A percentile compares a stretch with the other conserved stretches of the same genome.
phyloP scores from a whole-genome alignment of 2,888 invertebrate genomes.

The Pyrrhia umbra region DNA sequence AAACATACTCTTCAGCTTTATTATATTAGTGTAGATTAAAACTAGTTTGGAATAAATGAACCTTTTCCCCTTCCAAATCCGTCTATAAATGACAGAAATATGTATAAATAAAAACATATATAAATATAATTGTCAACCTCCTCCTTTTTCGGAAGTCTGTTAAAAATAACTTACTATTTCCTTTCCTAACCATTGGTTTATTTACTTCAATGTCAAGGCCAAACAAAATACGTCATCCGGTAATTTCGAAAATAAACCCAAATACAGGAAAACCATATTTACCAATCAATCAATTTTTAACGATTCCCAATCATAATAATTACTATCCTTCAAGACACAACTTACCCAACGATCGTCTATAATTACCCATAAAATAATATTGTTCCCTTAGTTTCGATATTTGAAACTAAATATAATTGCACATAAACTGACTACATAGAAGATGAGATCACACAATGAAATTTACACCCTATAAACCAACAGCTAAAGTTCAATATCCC shows the following conservation, averaged over 20 bases:
- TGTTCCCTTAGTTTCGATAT: slow-evolving; percentile 24
- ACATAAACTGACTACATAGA: slow-evolving; percentile 15
- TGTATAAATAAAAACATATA: too few relatives aligned
- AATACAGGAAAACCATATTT: neutral
- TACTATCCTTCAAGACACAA: neutral
- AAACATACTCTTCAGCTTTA: too few relatives aligned
- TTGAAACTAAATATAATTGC: slow-evolving; percentile 40
- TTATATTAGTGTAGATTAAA: too few relatives aligned
- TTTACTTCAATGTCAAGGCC: neutral
- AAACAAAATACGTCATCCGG: neutral
- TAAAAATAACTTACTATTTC: too few relatives aligned
- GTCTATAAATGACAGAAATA: too few relatives aligned
- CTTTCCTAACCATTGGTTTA: neutral
- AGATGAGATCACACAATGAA: neutral
- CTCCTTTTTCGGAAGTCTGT: too few relatives aligned
- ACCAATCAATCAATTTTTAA: neutral
- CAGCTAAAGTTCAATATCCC: slow-evolving; percentile 7
- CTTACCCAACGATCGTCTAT: neutral
- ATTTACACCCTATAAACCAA: neutral
- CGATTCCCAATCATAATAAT: neutral
- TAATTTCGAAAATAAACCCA: neutral
- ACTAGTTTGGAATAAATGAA: too few relatives aligned
- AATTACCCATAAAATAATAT: slow-evolving; percentile 23
- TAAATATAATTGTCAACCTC: too few relatives aligned
- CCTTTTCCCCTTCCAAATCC: too few relatives aligned